Evolutionary conservation across 2,797 vertebrate species (phyloP), one percentile per base, ranked within the genome.

Genomic region (Euthynnus affinis): DNA sequence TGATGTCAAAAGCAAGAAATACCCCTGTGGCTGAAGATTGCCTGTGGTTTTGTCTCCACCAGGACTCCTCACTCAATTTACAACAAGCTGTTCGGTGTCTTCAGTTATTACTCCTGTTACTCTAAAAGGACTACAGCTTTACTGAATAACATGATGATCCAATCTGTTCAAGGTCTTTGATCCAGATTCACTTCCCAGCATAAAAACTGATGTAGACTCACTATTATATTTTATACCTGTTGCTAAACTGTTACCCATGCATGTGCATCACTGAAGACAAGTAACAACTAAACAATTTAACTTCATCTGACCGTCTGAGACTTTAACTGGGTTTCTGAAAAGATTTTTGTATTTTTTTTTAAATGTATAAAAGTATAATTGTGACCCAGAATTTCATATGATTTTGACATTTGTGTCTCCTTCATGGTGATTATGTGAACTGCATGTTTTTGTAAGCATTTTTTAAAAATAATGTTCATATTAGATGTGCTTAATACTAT

Each of bases 391-490:
- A 67, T 78, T 78, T 84, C 60, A 52, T 72, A 67, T 68, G 42
- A 60, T 76, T 89, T 86, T 85, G 63, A 85, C 81, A 85, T 62
- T 57, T 62, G 29, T 12, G 34, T 71, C 25, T 77, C 51, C 22
- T 52, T 81, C 6, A 23, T 49, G 27, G 2, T 7, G 29, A 42
- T 46, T 67, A 52, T 60, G 62, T 25, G 9, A 68, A 6, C 23
- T 58, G 20, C 5, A 37, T 67, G 61, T 61, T 85, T 90, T 88
- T 86, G 18, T 76, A 81, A 68, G 44, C 17, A 32, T 78, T 86
- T 85, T 84, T 64, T 72, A 17, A 13, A 13, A 76, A 76, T 59
- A 2, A 64, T 71, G 17, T 71, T 59, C 25, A 9, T 17, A 22
- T 0, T 34, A 55, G 23, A 69, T 61, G 52, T 62, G 55, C 46